phyloP scores from a whole-genome alignment of 2,113 vertebrate species.

The Ciconia maguari region DNA sequence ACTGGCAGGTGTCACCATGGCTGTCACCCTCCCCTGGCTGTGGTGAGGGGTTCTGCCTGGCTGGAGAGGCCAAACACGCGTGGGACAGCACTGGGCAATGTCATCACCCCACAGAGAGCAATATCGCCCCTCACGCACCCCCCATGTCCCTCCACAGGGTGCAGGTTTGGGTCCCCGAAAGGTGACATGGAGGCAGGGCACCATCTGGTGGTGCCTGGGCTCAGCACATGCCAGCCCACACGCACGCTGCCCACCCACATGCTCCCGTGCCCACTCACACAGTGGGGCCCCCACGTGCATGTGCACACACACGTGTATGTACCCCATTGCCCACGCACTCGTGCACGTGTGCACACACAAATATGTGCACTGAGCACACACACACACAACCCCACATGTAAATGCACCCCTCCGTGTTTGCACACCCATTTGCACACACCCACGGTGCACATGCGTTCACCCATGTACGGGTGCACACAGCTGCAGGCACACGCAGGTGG shows the following conservation, averaged over 20 bases:
- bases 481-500: not conserved
- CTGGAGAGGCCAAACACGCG: not conserved
- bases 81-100: not conserved
- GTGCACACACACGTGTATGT: not conserved
- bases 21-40: not conserved
- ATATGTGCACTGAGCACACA: not conserved
- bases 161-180: not conserved
- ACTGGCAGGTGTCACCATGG: not conserved
- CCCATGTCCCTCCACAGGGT: not conserved
- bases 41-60: not conserved
- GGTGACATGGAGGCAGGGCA: not conserved
- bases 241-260: not conserved
- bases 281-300: fast-evolving
- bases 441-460: fast-evolving
- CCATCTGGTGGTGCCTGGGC: constrained; percentile 47
- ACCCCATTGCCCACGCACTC: fast-evolving
- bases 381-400: fast-evolving
- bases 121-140: not conserved
- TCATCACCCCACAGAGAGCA: not conserved
- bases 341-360: fast-evolving
- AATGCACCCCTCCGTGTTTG: fast-evolving
- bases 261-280: not conserved
- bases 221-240: not conserved
- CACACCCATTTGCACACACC: too few species aligned
- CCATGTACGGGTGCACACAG: fast-evolving